These are phyloP conservation scores for Melieria crassipennis DNA, from an alignment of 2,888 invertebrate genomes.

Conservation along the genomic window DNA sequence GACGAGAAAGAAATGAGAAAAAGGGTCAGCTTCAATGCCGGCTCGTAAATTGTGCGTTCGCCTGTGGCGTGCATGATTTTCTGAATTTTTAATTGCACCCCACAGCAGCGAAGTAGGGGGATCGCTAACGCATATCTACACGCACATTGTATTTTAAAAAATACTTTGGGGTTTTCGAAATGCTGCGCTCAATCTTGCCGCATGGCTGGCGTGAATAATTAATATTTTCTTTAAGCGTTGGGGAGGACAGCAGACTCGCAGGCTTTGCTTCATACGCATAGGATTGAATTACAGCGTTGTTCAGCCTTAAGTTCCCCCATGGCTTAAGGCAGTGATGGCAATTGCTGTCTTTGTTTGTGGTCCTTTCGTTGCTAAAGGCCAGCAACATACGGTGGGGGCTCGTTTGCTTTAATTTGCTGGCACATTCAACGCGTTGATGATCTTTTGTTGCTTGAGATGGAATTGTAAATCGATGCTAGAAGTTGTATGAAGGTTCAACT, in stretches of 20 bases:
- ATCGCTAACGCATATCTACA: neutral
- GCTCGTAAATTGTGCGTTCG: conserved; percentile 4
- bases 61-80: neutral
- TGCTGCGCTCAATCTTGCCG: conserved; percentile 5
- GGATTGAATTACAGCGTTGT: conserved; percentile 14
- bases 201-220: conserved; percentile 29
- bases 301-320: neutral
- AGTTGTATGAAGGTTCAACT: too few species aligned
- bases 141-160: neutral
- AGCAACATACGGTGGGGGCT: neutral
- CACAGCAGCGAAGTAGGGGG: neutral
- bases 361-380: neutral
- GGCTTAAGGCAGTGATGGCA: neutral
- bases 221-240: conserved; percentile 9
- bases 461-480: too few species aligned
- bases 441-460: too few species aligned
- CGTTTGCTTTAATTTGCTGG: neutral
- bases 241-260: neutral
- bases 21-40: neutral
- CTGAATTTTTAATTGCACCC: neutral
- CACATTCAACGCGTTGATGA: too few species aligned
- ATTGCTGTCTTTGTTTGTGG: conserved; percentile 2
- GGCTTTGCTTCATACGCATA: neutral
- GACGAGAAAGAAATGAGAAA: too few species aligned
- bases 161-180: neutral